Evolutionary conservation across 1,140 invertebrate genomes (phyloP), one percentile per base, ranked within the genome.

Genomic region (Drosophila ogumai): DNA sequence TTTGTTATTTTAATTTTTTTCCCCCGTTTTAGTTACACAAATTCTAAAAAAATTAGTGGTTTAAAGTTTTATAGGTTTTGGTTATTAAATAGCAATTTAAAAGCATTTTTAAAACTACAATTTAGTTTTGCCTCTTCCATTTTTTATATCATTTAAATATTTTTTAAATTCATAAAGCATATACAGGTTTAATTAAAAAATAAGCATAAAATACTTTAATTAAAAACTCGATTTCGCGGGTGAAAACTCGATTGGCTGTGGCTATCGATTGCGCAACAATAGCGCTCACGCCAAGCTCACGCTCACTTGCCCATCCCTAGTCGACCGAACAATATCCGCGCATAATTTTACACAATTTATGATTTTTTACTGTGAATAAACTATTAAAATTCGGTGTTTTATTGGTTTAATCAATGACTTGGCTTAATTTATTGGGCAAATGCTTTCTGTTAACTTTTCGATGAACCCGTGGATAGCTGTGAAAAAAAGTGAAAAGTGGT

Each of bases 401-500:
- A 31, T 54, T 13, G 66, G 22, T 17, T 47, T 28, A 9, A 25
- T 47, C n/a, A 9, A 6, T 3, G n/a, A 10, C 44, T 8, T 10
- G 7, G 10, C 10, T 13, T 3, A 8, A 17, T 17, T 61, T 1
- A 8, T 17, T 12, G 25, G 9, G 0, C 12, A 2, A 41, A 31
- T 32, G 36, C 5, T 12, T 1, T 5, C 34, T n/a, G 9, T 44
- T 41, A 40, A 28, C 3, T 50, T 3, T 15, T 15, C 1, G 34
- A 50, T 19, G 19, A 32, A 68, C 34, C 38, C 36, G 32, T 19
- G 31, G 44, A 34, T 25, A 58, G 36, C 56, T 59, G 68, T 63
- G 47, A 31, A 69, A 75, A 82, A 88, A 88, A 84, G 86, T 90
- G 86, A 90, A 88, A 88, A 88, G 58, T 79, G 46, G 66, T 71